Conservation (phyloP, 2,888 invertebrate species). For the Aleiodes testaceus region DNA sequence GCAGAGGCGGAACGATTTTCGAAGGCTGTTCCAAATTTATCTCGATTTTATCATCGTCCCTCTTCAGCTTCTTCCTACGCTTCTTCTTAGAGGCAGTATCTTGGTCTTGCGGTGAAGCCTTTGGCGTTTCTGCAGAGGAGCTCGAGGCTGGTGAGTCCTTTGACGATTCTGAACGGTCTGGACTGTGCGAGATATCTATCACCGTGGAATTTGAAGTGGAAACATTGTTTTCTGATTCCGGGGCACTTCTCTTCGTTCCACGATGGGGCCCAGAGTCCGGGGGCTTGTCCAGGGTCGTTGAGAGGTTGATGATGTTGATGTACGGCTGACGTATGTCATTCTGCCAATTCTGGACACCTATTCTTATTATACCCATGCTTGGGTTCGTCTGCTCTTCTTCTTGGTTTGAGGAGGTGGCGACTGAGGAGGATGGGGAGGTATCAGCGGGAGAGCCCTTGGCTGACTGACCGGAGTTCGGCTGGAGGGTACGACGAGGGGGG, state of each 20-base stretch:
- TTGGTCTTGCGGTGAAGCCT: not conserved
- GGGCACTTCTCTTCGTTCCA: conserved; percentile 25
- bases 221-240: conserved; percentile 4
- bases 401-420: conserved; percentile 6
- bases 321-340: conserved; percentile 17
- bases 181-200: conserved; percentile 41
- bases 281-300: not conserved
- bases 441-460: too few species aligned
- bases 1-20: conserved; percentile 65
- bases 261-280: conserved; percentile 10
- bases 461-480: not conserved
- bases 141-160: conserved; percentile 13
- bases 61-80: not conserved
- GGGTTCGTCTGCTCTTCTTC: not conserved
- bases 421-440: not conserved
- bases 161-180: conserved; percentile 23
- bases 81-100: not conserved
- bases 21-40: conserved; percentile 7
- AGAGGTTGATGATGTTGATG: conserved; percentile 35
- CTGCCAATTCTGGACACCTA: conserved; percentile 25
- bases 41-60: not conserved
- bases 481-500: not conserved
- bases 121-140: not conserved
- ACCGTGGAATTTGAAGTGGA: conserved; percentile 6
- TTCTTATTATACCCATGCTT: conserved; percentile 22